Percentiles rank a stretch among this genome's conserved stretches.
Evolutionary conservation across 2,888 invertebrate species (phyloP).

Genomic region (Watsonalla binaria): DNA sequence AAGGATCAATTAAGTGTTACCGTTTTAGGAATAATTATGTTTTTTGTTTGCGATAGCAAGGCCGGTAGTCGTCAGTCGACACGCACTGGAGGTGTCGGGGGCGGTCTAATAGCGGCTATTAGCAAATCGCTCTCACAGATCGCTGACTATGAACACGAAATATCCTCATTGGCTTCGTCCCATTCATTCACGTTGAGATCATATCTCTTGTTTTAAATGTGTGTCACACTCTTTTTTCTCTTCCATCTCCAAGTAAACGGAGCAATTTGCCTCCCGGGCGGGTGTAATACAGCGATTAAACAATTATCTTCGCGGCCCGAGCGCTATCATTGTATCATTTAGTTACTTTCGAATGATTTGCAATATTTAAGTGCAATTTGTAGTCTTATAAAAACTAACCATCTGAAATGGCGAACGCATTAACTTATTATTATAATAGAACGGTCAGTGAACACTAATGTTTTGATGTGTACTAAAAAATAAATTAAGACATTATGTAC

Average conservation of each 20-base stretch:
- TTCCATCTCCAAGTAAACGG: constrained; percentile 49
- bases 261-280: constrained; percentile 50
- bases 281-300: constrained; percentile 61
- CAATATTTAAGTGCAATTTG: constrained; percentile 21
- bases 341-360: constrained; percentile 49
- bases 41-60: constrained; percentile 52
- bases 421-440: not conserved
- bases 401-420: not conserved
- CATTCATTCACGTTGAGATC: constrained; percentile 66
- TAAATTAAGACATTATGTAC: not conserved
- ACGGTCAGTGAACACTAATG: not conserved
- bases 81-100: constrained; percentile 53
- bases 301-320: constrained; percentile 54
- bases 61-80: constrained; percentile 63
- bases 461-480: not conserved
- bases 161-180: constrained; percentile 58
- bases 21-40: constrained; percentile 71
- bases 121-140: constrained; percentile 71
- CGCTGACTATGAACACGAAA: constrained; percentile 72
- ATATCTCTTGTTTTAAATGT: constrained; percentile 61
- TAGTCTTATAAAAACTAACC: constrained; percentile 13
- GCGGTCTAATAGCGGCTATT: constrained; percentile 68
- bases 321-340: constrained; percentile 55
- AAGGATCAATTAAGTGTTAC: constrained; percentile 65
- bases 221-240: constrained; percentile 53